Base-by-base conservation (phyloP, 2,113 vertebrate species). In the Cyprinodon tularosa region DNA sequence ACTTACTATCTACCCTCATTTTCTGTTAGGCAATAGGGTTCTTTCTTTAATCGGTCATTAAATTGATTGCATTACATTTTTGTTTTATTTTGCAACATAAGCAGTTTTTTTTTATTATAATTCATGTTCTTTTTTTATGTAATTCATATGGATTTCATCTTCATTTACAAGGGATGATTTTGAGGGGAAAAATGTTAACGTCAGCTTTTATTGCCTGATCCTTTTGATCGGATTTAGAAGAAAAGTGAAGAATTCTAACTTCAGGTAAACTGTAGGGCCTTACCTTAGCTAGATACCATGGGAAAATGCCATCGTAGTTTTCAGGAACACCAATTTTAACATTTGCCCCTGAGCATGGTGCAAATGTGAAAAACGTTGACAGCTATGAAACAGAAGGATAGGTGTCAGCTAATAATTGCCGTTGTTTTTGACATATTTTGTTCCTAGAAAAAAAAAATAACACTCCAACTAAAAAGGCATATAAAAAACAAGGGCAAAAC, bases 241-340 rank as follows among this genome's bases (percentile, higher is more conserved):
- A 67, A 47, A 36, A 37, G 7, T 8, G 36, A 38, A 17, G 4
- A 9, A 4, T 42, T 42, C 1, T 59, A 0, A 47, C 62, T 66
- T 65, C 0, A 62, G 53, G 59, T 40, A 64, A 50, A 39, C 10
- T 17, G 22, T 80, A 53, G 47, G 4, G 15, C 14, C 91, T 94
- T 91, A 96, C 96, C 95, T 96, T 96, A 53, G 86, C 83, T 68
- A 96, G 91, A 71, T 94, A 95, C 84, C 93, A 91, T n/a, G 94
- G 94, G 82, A 95, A 94, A 80, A 93, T 95, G 5, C 94, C 95
- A 68, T 91, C 84, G 13, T 92, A 93, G 76, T 95, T 96, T 89
- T 96, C 96, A 12, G 94, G 92, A 66, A 95, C 93, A 64, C 94
- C 93, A 17, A 94, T 94, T 84, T 93, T 94, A 63, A 95, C 87